Percentiles rank a stretch among this genome's conserved stretches.
Evolutionary conservation across 2,888 invertebrate species (phyloP).

Genomic region (Hypsopygia costalis): DNA sequence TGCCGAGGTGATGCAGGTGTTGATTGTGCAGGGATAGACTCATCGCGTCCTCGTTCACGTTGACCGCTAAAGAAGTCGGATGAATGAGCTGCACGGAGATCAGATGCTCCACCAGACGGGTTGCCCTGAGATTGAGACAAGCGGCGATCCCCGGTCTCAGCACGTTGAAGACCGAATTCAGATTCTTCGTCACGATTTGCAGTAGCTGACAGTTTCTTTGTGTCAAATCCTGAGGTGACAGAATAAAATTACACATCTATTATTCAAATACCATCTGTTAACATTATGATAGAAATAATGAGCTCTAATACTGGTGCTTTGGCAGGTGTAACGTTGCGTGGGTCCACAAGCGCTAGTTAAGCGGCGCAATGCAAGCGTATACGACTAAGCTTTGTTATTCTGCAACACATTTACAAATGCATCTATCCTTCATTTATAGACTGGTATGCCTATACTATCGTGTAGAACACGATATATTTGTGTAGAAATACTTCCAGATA

Average conservation of each 20-base stretch:
- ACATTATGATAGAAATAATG: not conserved
- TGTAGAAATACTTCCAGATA: too few relatives aligned
- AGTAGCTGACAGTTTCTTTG: constrained; percentile 78
- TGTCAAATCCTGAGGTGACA: constrained; percentile 79
- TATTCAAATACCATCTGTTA: too few relatives aligned
- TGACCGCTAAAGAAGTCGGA: constrained; percentile 86
- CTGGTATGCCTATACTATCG: too few relatives aligned
- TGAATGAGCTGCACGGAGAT: constrained; percentile 86
- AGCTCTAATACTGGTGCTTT: constrained; percentile 1
- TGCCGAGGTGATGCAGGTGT: constrained; percentile 35
- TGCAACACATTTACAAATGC: constrained; percentile 35
- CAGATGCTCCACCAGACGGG: constrained; percentile 61
- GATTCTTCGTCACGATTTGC: constrained; percentile 83
- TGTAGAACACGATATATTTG: too few relatives aligned
- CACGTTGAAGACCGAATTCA: constrained; percentile 86
- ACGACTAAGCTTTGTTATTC: constrained; percentile 34
- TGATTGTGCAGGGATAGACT: constrained; percentile 30
- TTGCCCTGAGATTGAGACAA: constrained; percentile 44
- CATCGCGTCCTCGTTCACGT: constrained; percentile 68
- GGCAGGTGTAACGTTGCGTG: constrained; percentile 13
- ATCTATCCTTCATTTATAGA: constrained; percentile 27
- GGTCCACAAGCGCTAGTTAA: constrained; percentile 21
- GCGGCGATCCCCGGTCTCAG: constrained; percentile 83
- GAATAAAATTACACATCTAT: not conserved
- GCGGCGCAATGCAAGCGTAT: constrained; percentile 35